Conservation (phyloP, 2,113 vertebrate species). For the Rhizomys pruinosus region DNA sequence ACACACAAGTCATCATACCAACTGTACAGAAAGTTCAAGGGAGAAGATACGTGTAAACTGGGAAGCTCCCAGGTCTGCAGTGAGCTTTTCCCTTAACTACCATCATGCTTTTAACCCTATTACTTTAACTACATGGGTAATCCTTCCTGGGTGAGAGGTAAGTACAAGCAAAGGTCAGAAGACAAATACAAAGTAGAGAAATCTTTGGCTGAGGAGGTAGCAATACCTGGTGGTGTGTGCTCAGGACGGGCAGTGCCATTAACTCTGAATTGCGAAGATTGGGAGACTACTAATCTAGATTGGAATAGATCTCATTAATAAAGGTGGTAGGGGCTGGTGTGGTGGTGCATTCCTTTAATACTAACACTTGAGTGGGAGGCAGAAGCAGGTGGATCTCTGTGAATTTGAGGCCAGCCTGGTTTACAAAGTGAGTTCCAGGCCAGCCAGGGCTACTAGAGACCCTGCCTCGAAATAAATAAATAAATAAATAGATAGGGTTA, state of each 20-base stretch:
- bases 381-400: too few relatives aligned
- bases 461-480: too few relatives aligned
- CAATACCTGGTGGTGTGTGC: too few relatives aligned
- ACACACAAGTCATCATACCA: neutral
- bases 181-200: neutral
- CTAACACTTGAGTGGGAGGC: neutral
- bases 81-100: neutral
- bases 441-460: too few relatives aligned
- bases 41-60: neutral
- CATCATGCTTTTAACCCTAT: neutral
- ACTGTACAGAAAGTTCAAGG: neutral
- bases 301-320: too few relatives aligned
- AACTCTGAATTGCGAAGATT: neutral
- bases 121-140: neutral
- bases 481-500: too few relatives aligned
- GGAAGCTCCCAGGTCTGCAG: neutral
- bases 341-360: neutral
- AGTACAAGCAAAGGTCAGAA: neutral
- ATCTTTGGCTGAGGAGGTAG: neutral
- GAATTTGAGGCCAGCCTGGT: too few relatives aligned
- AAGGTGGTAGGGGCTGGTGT: too few relatives aligned
- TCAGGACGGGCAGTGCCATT: neutral
- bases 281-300: too few relatives aligned
- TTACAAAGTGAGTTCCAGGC: too few relatives aligned
- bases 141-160: neutral